Percentiles rank a stretch among this genome's conserved stretches.
Conservation (phyloP, 1,140 invertebrate genomes). For the Alviniconcha marisindica region DNA sequence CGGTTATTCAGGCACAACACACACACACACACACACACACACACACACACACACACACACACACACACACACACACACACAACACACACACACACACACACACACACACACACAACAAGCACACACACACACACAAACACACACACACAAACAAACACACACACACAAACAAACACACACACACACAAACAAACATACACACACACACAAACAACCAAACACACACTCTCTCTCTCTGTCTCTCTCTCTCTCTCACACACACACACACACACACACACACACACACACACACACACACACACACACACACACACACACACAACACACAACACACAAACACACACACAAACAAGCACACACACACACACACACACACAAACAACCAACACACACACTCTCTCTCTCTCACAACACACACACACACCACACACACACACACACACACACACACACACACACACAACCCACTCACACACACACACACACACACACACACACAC, state of each 20-base stretch:
- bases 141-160: neutral
- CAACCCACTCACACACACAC: too few relatives aligned
- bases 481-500: too few relatives aligned
- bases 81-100: neutral
- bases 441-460: too few relatives aligned
- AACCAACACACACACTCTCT: too few relatives aligned
- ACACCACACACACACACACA: too few relatives aligned
- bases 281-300: constrained; percentile 9
- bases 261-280: neutral
- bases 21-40: neutral
- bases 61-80: constrained; percentile 14
- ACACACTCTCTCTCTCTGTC: neutral
- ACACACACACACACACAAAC: too few relatives aligned
- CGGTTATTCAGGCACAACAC: neutral
- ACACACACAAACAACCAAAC: neutral
- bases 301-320: constrained; percentile 4
- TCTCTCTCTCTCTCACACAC: neutral
- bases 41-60: constrained; percentile 11
- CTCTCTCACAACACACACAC: too few relatives aligned
- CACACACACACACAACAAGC: neutral
- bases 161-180: neutral
- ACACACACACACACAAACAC: neutral
- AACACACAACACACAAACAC: too few relatives aligned
- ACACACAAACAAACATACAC: neutral
- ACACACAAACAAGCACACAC: neutral